These are phyloP conservation scores for Pelobates fuscus DNA, from an alignment of 2,113 vertebrate species.

Conservation along the genomic window DNA sequence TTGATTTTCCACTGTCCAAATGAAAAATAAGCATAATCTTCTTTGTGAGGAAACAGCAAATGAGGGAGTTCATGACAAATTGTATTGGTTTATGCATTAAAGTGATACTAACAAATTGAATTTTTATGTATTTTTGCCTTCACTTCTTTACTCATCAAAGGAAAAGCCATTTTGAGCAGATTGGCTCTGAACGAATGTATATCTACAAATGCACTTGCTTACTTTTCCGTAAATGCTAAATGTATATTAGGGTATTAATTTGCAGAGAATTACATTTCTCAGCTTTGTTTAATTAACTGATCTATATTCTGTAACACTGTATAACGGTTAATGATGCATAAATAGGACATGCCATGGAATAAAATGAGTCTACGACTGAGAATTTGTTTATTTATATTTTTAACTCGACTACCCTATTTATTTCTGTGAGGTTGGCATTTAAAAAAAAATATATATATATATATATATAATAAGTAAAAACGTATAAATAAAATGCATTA, in stretches of 20 bases:
- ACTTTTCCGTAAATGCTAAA: conserved; percentile 78
- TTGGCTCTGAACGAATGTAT: conserved; percentile 69
- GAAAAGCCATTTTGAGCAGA: conserved; percentile 80
- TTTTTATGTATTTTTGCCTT: conserved; percentile 72
- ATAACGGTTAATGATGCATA: conserved; percentile 28
- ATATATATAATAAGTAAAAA: neutral
- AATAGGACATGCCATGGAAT: neutral
- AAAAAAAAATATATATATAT: neutral
- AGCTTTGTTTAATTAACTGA: neutral
- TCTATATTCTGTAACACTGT: conserved; percentile 17
- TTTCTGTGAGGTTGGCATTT: neutral
- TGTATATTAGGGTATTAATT: conserved; percentile 75
- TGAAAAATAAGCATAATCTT: conserved; percentile 99
- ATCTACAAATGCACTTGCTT: conserved; percentile 80
- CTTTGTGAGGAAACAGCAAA: conserved; percentile 98
- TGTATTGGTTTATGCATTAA: conserved; percentile 93
- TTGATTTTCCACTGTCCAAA: conserved; percentile 98
- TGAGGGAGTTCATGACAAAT: conserved; percentile 99
- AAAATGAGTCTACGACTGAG: neutral
- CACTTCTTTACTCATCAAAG: conserved; percentile 82
- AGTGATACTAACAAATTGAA: conserved; percentile 82
- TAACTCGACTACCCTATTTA: neutral
- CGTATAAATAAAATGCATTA: conserved; percentile 9
- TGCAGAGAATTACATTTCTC: conserved; percentile 5
- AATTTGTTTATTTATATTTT: neutral